A percentile compares a stretch with the other conserved stretches of the same genome.
Evolutionary conservation across 2,113 vertebrate genomes (phyloP).

Genomic region (Stegastes partitus): DNA sequence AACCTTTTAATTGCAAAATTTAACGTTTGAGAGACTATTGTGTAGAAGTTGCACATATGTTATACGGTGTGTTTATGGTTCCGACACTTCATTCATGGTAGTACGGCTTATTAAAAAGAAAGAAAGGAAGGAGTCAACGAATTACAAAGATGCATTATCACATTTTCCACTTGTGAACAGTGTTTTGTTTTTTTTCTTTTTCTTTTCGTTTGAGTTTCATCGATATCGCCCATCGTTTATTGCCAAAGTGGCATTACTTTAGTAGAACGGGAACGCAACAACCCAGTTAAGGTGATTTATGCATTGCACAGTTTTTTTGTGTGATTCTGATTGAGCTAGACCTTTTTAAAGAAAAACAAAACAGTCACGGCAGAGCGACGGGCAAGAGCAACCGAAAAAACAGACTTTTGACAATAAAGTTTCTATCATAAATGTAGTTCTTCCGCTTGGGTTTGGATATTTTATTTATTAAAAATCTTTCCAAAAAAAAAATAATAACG

Average conservation of each 20-base stretch:
- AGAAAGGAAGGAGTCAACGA: conserved; percentile 59
- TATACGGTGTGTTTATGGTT: conserved; percentile 89
- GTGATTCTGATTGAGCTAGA: conserved; percentile 78
- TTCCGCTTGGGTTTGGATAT: conserved; percentile 93
- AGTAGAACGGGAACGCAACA: conserved; percentile 66
- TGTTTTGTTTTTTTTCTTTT: conserved; percentile 53
- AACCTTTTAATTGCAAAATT: conserved; percentile 93
- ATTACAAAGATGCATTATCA: conserved; percentile 84
- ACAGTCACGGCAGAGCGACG: conserved; percentile 78
- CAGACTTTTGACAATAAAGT: conserved; percentile 87
- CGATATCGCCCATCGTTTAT: conserved; percentile 74
- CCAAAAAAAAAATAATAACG: conserved; percentile 75
- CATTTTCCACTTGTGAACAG: conserved; percentile 85
- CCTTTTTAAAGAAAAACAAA: no score
- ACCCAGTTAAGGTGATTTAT: conserved; percentile 71
- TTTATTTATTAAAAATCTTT: conserved; percentile 99
- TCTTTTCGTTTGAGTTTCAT: conserved; percentile 73
- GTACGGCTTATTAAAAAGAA: conserved; percentile 76
- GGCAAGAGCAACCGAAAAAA: conserved; percentile 86
- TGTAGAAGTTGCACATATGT: conserved; percentile 95
- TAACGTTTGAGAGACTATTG: conserved; percentile 94
- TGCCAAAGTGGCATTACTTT: conserved; percentile 74
- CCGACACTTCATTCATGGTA: conserved; percentile 91
- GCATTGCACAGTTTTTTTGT: conserved; percentile 80
- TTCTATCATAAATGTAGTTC: conserved; percentile 90